Conservation (phyloP, 2,888 invertebrate genomes). For the Periphyllus acericola region DNA sequence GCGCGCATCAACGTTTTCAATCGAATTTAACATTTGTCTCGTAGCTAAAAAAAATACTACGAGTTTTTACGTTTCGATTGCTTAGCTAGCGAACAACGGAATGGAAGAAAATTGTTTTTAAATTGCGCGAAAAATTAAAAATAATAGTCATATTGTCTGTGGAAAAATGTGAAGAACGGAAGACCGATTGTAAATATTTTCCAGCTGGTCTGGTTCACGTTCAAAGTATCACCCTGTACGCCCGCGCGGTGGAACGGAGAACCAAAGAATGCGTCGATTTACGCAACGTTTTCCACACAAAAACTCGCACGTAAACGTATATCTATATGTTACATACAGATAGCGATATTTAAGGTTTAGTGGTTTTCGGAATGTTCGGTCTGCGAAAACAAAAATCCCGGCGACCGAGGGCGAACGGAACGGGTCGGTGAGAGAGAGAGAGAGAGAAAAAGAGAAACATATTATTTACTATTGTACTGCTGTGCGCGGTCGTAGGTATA, state of each 20-base stretch:
- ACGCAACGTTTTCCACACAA: not conserved
- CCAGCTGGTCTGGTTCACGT: not conserved
- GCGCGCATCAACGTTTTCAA: no score
- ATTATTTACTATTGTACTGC: constrained; percentile 31
- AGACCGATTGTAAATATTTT: no score
- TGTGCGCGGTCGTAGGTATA: not conserved
- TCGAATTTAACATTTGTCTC: no score
- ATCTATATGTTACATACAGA: no score
- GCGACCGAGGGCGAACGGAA: not conserved
- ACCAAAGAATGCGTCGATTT: not conserved
- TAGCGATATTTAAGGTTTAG: constrained; percentile 31
- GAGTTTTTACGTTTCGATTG: no score
- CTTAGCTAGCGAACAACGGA: no score
- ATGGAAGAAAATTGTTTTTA: no score
- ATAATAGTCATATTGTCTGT: no score
- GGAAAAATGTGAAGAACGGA: no score
- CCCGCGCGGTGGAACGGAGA: not conserved
- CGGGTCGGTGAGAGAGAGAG: not conserved
- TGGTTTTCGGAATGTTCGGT: constrained; percentile 30
- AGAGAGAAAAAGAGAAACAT: constrained; percentile 10
- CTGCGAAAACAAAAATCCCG: constrained; percentile 36
- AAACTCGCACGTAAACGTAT: not conserved
- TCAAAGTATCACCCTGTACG: not conserved
- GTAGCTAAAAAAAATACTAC: no score
- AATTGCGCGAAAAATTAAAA: no score